Percentiles rank a stretch among this genome's conserved stretches.
These are phyloP conservation scores for Sebastes taczanowskii DNA, from an alignment of 2,797 vertebrate species.

Conservation along the genomic window DNA sequence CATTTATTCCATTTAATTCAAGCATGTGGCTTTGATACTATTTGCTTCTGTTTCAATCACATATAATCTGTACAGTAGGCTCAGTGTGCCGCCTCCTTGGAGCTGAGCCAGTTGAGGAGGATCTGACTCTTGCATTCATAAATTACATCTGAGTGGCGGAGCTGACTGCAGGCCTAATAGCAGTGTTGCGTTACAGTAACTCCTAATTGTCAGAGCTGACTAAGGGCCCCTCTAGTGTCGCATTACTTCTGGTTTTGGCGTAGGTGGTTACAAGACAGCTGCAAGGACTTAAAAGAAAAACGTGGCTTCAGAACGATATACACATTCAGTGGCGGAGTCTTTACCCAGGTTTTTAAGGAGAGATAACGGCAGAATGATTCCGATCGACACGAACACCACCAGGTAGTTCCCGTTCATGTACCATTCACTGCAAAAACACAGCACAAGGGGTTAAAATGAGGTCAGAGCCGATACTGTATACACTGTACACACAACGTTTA, in stretches of 20 bases:
- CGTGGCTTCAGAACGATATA: not conserved
- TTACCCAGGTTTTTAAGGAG: slow-evolving; percentile 96
- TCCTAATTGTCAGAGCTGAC: slow-evolving; percentile 34
- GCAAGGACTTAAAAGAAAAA: not conserved
- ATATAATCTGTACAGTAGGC: not conserved
- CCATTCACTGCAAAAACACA: slow-evolving; percentile 88
- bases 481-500: not conserved
- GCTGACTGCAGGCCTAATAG: slow-evolving; percentile 18
- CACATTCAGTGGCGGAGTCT: not conserved
- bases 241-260: slow-evolving; percentile 1
- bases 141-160: slow-evolving; percentile 13
- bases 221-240: slow-evolving; percentile 14
- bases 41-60: not conserved
- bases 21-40: not conserved
- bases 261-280: slow-evolving; percentile 26
- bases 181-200: slow-evolving; percentile 42
- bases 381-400: slow-evolving; percentile 91
- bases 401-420: slow-evolving; percentile 97
- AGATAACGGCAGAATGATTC: slow-evolving; percentile 94
- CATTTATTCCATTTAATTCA: not conserved
- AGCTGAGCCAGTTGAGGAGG: not conserved
- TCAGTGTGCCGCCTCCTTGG: not conserved
- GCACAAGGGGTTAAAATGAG: not conserved
- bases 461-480: not conserved
- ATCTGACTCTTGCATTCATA: not conserved